Conservation (phyloP, 2,113 vertebrate genomes). For the Calidris pugnax region DNA sequence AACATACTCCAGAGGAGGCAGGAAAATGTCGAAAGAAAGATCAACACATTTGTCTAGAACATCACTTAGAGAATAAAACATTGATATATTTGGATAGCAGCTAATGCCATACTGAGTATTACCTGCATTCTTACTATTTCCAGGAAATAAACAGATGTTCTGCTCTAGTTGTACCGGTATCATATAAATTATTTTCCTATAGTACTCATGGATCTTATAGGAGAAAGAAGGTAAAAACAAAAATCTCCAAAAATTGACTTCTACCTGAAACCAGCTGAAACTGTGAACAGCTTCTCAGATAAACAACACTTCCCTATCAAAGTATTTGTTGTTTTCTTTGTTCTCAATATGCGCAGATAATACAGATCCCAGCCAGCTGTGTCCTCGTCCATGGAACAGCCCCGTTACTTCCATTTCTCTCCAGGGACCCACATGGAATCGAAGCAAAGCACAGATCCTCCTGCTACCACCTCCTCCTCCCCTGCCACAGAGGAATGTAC, state of each 20-base stretch:
- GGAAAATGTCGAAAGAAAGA: slow-evolving; percentile 15
- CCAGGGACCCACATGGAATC: background rate
- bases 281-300: background rate
- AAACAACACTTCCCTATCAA: background rate
- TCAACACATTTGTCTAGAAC: slow-evolving; percentile 4
- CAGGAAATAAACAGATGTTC: background rate
- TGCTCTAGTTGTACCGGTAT: background rate
- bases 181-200: background rate
- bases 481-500: background rate
- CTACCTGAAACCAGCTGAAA: background rate
- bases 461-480: background rate
- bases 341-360: background rate
- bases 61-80: background rate
- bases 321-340: background rate
- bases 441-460: background rate
- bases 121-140: background rate
- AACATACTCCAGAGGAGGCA: background rate
- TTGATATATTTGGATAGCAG: slow-evolving; percentile 21
- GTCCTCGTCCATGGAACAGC: background rate
- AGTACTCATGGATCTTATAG: background rate
- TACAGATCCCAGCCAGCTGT: background rate
- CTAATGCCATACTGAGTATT: background rate
- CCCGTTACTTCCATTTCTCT: background rate
- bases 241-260: background rate
- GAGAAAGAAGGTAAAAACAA: background rate